Evolutionary conservation across 37 sponge, comb jelly and placozoan genomes (phyloP).

Genomic region (Ephydatia muelleri): DNA sequence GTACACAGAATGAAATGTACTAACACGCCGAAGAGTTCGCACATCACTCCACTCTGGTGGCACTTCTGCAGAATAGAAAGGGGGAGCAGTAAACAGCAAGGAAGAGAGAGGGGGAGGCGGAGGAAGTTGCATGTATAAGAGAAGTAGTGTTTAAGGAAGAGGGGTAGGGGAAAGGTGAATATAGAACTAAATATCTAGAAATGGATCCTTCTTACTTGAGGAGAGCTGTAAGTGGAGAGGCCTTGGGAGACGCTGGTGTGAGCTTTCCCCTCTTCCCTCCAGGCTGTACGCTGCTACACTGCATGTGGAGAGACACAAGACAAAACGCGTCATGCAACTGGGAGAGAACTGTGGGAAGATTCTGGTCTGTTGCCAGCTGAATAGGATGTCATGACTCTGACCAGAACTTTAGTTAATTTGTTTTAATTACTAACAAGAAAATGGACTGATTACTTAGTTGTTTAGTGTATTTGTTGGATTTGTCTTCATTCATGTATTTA

Average conservation of each 20-base stretch:
- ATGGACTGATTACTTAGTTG: too few relatives aligned
- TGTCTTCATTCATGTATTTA: too few relatives aligned
- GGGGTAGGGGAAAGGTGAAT: background rate
- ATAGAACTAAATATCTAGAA: background rate
- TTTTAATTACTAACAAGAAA: too few relatives aligned
- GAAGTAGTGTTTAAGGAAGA: too few relatives aligned
- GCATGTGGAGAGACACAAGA: background rate
- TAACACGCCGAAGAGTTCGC: background rate
- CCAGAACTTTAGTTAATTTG: too few relatives aligned
- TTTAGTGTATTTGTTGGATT: too few relatives aligned
- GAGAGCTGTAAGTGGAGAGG: background rate
- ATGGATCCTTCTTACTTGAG: background rate
- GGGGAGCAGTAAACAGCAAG: background rate
- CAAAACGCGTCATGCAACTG: too few relatives aligned
- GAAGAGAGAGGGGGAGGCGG: background rate
- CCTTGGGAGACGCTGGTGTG: background rate
- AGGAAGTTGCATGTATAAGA: background rate
- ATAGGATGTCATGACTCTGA: too few relatives aligned
- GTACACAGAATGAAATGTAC: background rate
- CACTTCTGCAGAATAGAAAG: background rate
- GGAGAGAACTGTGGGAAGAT: too few relatives aligned
- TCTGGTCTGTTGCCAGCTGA: too few relatives aligned
- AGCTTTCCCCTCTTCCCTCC: background rate
- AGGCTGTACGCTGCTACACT: background rate
- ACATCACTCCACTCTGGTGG: background rate